phyloP scores from a whole-genome alignment of 1,140 invertebrate genomes.

The Macrosteles quadrilineatus region DNA sequence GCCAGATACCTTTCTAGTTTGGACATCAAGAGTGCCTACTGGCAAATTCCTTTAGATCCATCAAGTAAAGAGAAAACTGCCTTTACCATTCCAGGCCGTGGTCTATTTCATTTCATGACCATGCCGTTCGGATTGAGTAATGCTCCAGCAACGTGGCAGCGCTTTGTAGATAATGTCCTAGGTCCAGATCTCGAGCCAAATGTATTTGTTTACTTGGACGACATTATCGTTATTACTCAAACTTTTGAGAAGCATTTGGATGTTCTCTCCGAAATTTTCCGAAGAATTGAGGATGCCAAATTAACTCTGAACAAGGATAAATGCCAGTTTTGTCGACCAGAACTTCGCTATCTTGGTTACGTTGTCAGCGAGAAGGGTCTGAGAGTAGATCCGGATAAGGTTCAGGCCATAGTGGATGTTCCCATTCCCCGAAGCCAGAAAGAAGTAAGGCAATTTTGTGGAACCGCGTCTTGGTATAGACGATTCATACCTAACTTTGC shows the following conservation, averaged over 20 bases:
- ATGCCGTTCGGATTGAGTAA: no score
- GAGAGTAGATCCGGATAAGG: neutral
- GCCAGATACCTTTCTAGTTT: slow-evolving; percentile 1
- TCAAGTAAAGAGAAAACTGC: neutral
- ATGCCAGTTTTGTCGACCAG: no score
- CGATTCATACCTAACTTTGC: no score
- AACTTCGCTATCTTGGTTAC: no score
- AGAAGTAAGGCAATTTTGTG: neutral
- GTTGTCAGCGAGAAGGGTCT: neutral
- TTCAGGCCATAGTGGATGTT: neutral
- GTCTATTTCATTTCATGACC: neutral
- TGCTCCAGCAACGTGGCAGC: no score
- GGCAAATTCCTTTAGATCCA: no score
- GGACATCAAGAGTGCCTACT: no score
- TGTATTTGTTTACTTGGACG: neutral
- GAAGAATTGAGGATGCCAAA: neutral
- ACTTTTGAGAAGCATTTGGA: neutral
- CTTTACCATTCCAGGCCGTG: no score
- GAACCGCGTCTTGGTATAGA: neutral
- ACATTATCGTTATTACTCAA: neutral
- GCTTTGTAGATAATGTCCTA: no score
- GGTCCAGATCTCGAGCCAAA: neutral
- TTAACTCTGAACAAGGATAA: neutral
- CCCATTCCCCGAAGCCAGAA: neutral
- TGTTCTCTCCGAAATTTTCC: neutral